phyloP scores from a whole-genome alignment of 2,113 vertebrate genomes.

The Pimephales promelas region DNA sequence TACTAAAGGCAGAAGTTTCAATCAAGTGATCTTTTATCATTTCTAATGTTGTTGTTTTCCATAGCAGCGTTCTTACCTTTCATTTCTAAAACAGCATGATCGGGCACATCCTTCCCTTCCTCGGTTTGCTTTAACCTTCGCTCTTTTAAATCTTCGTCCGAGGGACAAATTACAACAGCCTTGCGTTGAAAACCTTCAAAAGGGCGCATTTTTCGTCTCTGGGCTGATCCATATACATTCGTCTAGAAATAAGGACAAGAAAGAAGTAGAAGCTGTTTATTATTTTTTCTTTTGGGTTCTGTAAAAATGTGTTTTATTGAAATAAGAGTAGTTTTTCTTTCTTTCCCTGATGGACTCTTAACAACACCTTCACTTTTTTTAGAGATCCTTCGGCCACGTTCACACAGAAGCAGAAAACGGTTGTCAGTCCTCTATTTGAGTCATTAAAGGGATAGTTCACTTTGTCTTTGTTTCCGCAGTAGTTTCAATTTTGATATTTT shows the following conservation, averaged over 20 bases:
- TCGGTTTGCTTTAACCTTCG: conserved; percentile 89
- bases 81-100: conserved; percentile 95
- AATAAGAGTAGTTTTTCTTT: background rate
- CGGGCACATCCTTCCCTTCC: conserved; percentile 93
- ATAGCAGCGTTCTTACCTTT: conserved; percentile 86
- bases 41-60: conserved; percentile 49
- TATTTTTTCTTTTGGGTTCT: conserved; percentile 64
- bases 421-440: too few species aligned
- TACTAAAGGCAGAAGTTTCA: background rate
- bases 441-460: too few species aligned
- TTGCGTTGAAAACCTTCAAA: conserved; percentile 96
- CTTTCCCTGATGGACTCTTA: too few species aligned
- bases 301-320: conserved; percentile 50
- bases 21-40: background rate
- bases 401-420: too few species aligned
- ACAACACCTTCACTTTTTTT: too few species aligned
- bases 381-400: too few species aligned
- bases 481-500: too few species aligned
- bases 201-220: conserved; percentile 95
- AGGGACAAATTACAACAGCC: conserved; percentile 93
- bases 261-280: conserved; percentile 78
- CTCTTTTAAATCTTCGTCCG: conserved; percentile 89
- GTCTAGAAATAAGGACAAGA: conserved; percentile 84
- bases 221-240: conserved; percentile 94
- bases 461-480: too few species aligned